Percentiles rank a stretch among this genome's conserved stretches.
These are phyloP conservation scores for Eugnorisma glareosa DNA, from an alignment of 2,888 invertebrate species.

Conservation along the genomic window DNA sequence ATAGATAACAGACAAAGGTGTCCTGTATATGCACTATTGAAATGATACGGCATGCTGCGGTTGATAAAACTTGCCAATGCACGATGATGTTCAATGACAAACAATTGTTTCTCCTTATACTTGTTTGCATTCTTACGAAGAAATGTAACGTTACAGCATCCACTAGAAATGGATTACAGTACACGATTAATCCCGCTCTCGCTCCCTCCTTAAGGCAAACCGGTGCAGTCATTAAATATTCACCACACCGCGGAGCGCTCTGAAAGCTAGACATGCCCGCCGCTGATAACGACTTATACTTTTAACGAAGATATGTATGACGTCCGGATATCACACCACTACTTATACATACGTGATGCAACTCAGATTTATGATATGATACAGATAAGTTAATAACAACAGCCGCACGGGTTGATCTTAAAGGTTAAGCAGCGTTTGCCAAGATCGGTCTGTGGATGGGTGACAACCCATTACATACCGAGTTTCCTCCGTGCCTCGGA, in stretches of 20 bases:
- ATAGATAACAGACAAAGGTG: no score
- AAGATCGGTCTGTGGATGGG: background rate
- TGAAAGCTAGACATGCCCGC: conserved; percentile 63
- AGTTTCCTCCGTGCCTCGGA: no score
- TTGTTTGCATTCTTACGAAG: no score
- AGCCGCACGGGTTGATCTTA: background rate
- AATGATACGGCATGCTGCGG: background rate
- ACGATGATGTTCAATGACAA: no score
- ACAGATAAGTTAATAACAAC: background rate
- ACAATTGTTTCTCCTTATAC: no score
- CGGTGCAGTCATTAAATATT: conserved; percentile 61
- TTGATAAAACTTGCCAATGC: background rate
- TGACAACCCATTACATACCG: background rate
- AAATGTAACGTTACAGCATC: no score
- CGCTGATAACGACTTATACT: conserved; percentile 66
- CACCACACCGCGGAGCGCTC: conserved; percentile 59
- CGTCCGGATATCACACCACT: conserved; percentile 39
- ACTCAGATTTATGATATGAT: conserved; percentile 22
- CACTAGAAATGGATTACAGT: background rate
- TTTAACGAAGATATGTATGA: conserved; percentile 54
- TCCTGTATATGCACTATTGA: background rate
- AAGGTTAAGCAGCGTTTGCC: background rate
- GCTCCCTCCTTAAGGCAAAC: conserved; percentile 20
- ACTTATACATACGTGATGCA: conserved; percentile 16
- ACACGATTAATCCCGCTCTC: background rate